These are phyloP conservation scores for Nipponacmea schrenckii DNA, from an alignment of 2,888 invertebrate genomes.

Conservation along the genomic window DNA sequence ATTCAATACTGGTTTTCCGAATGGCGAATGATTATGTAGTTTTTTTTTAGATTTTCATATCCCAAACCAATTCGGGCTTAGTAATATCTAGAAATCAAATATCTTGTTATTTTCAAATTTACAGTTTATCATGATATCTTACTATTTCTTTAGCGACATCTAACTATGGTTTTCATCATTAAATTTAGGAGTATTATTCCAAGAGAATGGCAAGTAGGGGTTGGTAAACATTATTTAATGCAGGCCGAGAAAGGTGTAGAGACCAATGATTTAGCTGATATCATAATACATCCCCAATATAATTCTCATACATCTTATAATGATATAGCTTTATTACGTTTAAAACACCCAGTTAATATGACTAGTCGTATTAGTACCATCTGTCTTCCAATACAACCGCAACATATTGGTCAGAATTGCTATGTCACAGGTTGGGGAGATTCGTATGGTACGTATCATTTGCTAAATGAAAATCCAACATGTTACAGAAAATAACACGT, in stretches of 20 bases:
- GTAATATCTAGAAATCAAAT: no score
- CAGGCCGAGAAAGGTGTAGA: conserved; percentile 36
- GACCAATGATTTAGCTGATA: conserved; percentile 26
- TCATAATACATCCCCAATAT: conserved; percentile 43
- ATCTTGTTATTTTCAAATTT: no score
- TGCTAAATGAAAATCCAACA: neutral
- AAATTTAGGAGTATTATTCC: conserved; percentile 16
- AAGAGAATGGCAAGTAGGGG: conserved; percentile 39
- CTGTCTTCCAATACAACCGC: conserved; percentile 41
- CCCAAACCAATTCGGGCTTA: no score
- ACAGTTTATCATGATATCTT: no score
- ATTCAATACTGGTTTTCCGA: no score
- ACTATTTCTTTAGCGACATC: no score
- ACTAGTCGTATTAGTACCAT: conserved; percentile 39
- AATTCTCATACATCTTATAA: conserved; percentile 38
- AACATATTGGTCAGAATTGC: conserved; percentile 32
- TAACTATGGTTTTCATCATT: no score
- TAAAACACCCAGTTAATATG: conserved; percentile 38
- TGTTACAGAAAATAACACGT: no score
- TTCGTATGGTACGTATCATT: conserved; percentile 32
- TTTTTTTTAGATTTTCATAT: no score
- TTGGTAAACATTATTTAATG: conserved; percentile 37
- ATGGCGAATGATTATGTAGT: no score
- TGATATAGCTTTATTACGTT: conserved; percentile 53
- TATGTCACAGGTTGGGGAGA: conserved; percentile 56